Conservation (phyloP, 2,113 vertebrate species). For the Dinomys branickii region DNA sequence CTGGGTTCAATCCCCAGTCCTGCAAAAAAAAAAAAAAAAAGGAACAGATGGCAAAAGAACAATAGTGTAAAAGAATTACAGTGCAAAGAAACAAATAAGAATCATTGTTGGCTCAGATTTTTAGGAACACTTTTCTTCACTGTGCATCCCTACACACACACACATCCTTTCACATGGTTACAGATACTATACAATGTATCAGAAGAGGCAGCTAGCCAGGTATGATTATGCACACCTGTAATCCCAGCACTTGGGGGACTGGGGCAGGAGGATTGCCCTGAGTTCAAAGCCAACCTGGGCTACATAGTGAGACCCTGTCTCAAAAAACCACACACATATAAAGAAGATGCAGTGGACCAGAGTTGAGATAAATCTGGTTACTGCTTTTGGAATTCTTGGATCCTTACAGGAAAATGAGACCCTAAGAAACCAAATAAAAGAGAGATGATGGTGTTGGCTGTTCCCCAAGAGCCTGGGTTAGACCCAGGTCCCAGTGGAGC, state of each 20-base stretch:
- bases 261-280: neutral
- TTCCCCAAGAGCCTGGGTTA: neutral
- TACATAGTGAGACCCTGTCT: neutral
- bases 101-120: neutral
- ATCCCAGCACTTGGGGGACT: neutral
- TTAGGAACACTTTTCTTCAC: neutral
- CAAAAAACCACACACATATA: neutral
- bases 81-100: neutral
- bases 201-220: neutral
- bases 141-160: neutral
- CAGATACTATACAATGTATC: neutral
- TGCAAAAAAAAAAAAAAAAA: too few relatives aligned
- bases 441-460: neutral
- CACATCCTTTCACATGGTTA: neutral
- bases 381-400: neutral
- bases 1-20: too few relatives aligned
- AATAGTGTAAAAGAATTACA: conserved; percentile 6
- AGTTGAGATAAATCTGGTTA: neutral
- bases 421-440: neutral
- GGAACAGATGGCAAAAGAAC: conserved; percentile 32
- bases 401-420: neutral
- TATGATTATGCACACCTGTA: neutral
- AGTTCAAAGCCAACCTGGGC: neutral
- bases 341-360: neutral
- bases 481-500: neutral